These are phyloP conservation scores for Setipinna tenuifilis DNA, from an alignment of 2,797 vertebrate species.

Conservation along the genomic window DNA sequence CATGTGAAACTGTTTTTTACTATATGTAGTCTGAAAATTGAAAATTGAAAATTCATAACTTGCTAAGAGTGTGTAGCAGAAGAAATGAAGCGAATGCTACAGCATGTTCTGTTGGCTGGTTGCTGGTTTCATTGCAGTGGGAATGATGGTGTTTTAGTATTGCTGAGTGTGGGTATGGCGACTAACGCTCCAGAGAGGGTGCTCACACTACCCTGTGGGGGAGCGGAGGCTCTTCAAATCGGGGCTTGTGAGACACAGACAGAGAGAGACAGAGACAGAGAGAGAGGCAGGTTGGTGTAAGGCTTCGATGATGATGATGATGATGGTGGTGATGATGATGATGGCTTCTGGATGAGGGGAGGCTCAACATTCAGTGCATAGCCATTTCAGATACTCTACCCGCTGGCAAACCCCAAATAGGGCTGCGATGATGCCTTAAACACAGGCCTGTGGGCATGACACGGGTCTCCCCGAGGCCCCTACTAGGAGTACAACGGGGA, in stretches of 20 bases:
- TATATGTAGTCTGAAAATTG: neutral
- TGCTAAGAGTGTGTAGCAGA: neutral
- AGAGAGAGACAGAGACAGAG: neutral
- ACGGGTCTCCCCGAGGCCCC: neutral
- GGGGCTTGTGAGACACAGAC: neutral
- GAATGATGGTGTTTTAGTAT: conserved; percentile 44
- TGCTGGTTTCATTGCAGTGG: conserved; percentile 14
- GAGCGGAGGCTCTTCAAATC: neutral
- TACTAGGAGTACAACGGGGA: neutral
- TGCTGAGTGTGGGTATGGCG: conserved; percentile 23
- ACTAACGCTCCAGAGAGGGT: neutral
- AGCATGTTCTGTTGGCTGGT: conserved; percentile 23
- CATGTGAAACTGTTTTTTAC: neutral
- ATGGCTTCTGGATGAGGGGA: neutral
- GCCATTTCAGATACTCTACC: conserved; percentile 10
- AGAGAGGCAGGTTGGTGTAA: conserved; percentile 3
- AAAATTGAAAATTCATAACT: neutral
- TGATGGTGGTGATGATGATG: too few species aligned
- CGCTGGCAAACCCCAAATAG: neutral
- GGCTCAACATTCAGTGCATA: neutral
- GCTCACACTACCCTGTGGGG: neutral
- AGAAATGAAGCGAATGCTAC: neutral
- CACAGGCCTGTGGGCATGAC: neutral
- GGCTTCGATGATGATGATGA: neutral
- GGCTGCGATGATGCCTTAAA: neutral